Conservation (phyloP, 2,888 invertebrate species). For the Mythimna ferrago region DNA sequence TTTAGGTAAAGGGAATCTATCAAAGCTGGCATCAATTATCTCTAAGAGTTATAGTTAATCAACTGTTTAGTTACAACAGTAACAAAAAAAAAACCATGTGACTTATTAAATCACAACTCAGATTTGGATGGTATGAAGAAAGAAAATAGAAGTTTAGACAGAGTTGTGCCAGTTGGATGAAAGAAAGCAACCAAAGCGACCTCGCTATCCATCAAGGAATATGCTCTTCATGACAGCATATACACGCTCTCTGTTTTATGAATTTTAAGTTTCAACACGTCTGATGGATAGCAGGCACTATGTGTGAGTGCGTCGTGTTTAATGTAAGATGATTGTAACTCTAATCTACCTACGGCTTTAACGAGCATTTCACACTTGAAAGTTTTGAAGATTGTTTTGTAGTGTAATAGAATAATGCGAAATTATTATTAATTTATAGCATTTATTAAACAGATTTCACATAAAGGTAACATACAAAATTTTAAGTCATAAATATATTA, state of each 20-base stretch:
- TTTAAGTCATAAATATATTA: slow-evolving; percentile 86
- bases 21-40: slow-evolving; percentile 57
- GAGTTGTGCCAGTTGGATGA: slow-evolving; percentile 82
- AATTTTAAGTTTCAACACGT: slow-evolving; percentile 32
- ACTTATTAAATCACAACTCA: slow-evolving; percentile 80
- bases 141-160: slow-evolving; percentile 80
- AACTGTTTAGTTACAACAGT: slow-evolving; percentile 88
- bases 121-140: slow-evolving; percentile 79
- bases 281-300: slow-evolving; percentile 76
- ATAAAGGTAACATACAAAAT: slow-evolving; percentile 89
- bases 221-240: slow-evolving; percentile 29
- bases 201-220: slow-evolving; percentile 73
- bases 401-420: slow-evolving; percentile 88
- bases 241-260: slow-evolving; percentile 30
- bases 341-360: slow-evolving; percentile 41
- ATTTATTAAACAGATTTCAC: slow-evolving; percentile 89
- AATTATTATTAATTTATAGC: slow-evolving; percentile 87
- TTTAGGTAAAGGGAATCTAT: slow-evolving; percentile 21
- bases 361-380: slow-evolving; percentile 56
- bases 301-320: slow-evolving; percentile 77
- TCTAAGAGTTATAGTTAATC: slow-evolving; percentile 83
- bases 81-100: slow-evolving; percentile 80
- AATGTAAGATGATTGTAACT: slow-evolving; percentile 65
- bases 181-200: slow-evolving; percentile 77
- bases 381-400: slow-evolving; percentile 60